Base-by-base conservation (phyloP, 2,888 invertebrate species). In the Heliconius ismenius region DNA sequence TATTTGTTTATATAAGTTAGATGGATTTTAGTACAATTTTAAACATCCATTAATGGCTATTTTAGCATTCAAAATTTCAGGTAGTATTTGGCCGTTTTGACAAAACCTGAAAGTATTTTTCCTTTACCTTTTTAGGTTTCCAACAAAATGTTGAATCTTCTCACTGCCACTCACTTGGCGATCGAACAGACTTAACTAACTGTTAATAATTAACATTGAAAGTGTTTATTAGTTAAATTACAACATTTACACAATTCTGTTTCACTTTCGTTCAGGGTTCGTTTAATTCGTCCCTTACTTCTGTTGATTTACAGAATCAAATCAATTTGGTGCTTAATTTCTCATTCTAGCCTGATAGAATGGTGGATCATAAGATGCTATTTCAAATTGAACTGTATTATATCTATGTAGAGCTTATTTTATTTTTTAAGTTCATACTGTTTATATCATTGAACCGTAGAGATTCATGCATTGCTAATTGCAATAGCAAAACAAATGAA, bases 381-480 rank as follows among this genome's bases (percentile, higher is more conserved):
- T 64, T 64, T 7, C 13, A 63, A 64, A 39, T 63, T 26, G 10
- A 13, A 24, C 70, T 24, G 6, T 70, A 76, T 54, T 36, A 3
- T 13, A 15, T 54, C 2, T 49, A 3, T 3, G 32, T 64, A 76
- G 11, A 24, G 54, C 28, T 6, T 58, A 39, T 11, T 65, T 54
- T 63, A 24, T 6, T 10, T 24, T 63, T 68, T 49, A 68, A 15
- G 68, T 4, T 26, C 32, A 69, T 75, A 11, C 10, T 60, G 58
- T 76, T 74, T 70, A 74, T 78, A 74, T 73, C 68, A 73, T 26
- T 77, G 77, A 69, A 77, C 70, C 58, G 68, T 67, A 64, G 60
- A 58, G 64, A 65, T 84, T 83, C 83, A 85, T 84, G 84, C 84
- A 82, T 81, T 74, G 78, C 77, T 80, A 81, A 81, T 80, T 81